Evolutionary conservation across 1,140 invertebrate species (phyloP).

Genomic region (Drosophila punjabiensis): DNA sequence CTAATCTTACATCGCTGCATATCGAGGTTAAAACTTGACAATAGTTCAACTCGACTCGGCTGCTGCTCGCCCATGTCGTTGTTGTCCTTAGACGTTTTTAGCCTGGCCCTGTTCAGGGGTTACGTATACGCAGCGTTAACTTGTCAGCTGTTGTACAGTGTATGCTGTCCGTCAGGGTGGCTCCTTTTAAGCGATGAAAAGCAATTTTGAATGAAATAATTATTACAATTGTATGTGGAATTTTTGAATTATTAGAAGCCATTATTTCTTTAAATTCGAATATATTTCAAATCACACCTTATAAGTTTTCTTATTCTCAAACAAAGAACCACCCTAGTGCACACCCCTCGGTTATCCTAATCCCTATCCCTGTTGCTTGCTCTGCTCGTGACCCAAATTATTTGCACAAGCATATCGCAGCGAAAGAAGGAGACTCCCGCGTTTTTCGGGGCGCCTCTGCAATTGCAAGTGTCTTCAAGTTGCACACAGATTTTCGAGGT

Average conservation of each 20-base stretch:
- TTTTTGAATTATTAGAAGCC: neutral
- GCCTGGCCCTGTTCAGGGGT: slow-evolving; percentile 56
- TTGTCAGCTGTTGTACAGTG: slow-evolving; percentile 33
- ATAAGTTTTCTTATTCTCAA: neutral
- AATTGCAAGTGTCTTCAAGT: slow-evolving; percentile 69
- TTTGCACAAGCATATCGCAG: slow-evolving; percentile 62
- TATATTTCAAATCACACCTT: too few relatives aligned
- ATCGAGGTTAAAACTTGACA: slow-evolving; percentile 82
- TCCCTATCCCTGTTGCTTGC: slow-evolving; percentile 41
- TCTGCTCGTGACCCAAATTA: slow-evolving; percentile 80
- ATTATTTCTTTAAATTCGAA: neutral
- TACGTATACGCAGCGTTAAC: slow-evolving; percentile 67
- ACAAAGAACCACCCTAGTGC: slow-evolving; percentile 11
- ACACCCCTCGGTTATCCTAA: slow-evolving; percentile 13
- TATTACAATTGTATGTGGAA: neutral
- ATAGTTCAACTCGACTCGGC: slow-evolving; percentile 80
- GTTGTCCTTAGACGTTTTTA: slow-evolving; percentile 67
- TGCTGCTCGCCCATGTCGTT: slow-evolving; percentile 60
- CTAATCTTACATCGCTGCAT: slow-evolving; percentile 80
- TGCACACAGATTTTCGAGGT: slow-evolving; percentile 79
- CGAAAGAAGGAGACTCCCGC: slow-evolving; percentile 32
- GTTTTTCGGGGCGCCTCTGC: slow-evolving; percentile 45
- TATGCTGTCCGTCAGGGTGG: slow-evolving; percentile 12
- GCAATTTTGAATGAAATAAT: neutral
- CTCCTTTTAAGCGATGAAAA: neutral